Base-by-base conservation (phyloP, 1,140 invertebrate species). In the Caenorhabditis inopinata region DNA sequence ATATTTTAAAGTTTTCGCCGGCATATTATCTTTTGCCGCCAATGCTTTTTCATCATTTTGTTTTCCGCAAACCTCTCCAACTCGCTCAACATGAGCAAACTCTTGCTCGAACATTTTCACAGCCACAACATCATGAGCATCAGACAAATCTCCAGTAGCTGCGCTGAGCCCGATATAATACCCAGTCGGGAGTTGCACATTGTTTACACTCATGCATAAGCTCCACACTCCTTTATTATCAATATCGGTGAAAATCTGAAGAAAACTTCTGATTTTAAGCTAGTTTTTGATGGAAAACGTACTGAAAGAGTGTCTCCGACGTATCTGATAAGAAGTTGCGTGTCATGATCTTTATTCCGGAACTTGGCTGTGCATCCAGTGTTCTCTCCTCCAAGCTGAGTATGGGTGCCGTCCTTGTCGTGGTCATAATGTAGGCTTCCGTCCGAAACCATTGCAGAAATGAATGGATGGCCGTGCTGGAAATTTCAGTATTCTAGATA, bases 401-500 rank as follows among this genome's bases (percentile, higher is more conserved):
- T 98, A 90, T 98, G 96, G 2, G 96, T 98, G 47, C 97, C 97
- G 91, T 99, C 97, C 35, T 93, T 90, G 89, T 99, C 97, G 89
- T 99, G 96, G 90, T 99, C 97, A 90, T 99, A 99, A 88, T 94
- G 93, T 73, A 96, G 89, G 18, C 93, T 92, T 25, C 96, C 97
- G 91, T 99, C 98, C 88, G 97, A 98, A 0, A 99, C 91, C 96
- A 98, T 99, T 0, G 95, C 96, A 78, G 96, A 98, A 81, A 99
- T 93, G 89, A 96, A 99, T 0, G 97, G 97, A 92, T 99, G 96
- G 88, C 94, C 93, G 90, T 98, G 96, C 94, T 97, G 89, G 68
- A 87, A 87, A n/a, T n/a, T n/a, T n/a, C 85, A 82, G 58, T n/a
- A n/a, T n/a, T n/a, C n/a, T n/a, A n/a, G n/a, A n/a, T n/a, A n/a